phyloP scores from a whole-genome alignment of 2,113 vertebrate species.

The Emydura subglobosa region DNA sequence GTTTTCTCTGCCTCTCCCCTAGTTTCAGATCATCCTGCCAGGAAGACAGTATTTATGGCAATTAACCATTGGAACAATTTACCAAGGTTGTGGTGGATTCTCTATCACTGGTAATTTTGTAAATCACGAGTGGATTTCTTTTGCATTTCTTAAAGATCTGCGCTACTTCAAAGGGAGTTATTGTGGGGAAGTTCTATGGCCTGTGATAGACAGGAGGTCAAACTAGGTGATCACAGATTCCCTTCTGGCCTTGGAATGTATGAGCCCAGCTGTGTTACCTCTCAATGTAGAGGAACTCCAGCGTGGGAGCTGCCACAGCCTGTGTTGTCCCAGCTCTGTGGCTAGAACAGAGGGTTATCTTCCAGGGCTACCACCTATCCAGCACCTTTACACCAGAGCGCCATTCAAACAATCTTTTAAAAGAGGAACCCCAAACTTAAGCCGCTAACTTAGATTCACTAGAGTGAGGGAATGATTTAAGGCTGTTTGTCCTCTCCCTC shows the following conservation, averaged over 20 bases:
- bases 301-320: accelerated
- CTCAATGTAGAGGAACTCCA: neutral
- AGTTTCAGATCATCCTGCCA: neutral
- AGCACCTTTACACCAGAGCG: accelerated
- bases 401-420: neutral
- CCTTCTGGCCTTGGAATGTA: neutral
- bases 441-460: accelerated
- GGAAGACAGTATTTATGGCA: neutral
- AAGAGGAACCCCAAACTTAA: neutral
- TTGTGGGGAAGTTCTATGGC: neutral
- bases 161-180: neutral
- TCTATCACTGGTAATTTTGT: no score
- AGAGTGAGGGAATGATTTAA: neutral
- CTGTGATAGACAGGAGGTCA: no score
- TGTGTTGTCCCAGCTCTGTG: neutral
- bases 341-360: neutral
- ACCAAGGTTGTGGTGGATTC: no score
- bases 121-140: no score
- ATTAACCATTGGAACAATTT: no score
- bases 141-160: neutral
- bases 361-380: neutral
- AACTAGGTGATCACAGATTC: no score
- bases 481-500: neutral
- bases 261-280: neutral
- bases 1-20: neutral